Base-by-base conservation (phyloP, 2,888 invertebrate species). In the Plagiodera versicolora region DNA sequence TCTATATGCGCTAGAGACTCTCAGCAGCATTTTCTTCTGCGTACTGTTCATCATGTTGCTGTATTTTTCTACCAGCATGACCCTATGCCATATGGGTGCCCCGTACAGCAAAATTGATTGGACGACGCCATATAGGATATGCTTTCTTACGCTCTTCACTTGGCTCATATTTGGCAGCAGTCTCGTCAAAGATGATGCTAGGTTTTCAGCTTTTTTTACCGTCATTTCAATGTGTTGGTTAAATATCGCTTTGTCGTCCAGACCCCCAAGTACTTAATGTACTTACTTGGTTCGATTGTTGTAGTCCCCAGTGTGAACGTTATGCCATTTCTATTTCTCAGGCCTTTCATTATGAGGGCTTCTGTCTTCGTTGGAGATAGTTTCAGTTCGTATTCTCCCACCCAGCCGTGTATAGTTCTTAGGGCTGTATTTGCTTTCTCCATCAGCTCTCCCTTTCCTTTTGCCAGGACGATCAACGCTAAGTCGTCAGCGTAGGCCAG, bases 21-120 rank as follows among this genome's bases (percentile, higher is more conserved):
- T 44, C 19, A 57, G 35, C 2, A 61, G 55, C 28, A 50, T 46
- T 20, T 35, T 32, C 19, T 61, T 45, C 32, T 63, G 61, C 5
- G 20, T n/a, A 1, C 24, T 48, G n/a, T 35, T 14, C 35, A 61
- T 11, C 51, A 30, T 30, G 11, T 56, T 35, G n/a, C 19, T 11
- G 30, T 64, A 46, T 24, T 44, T 57, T 19, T 60, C 14, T 1
- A 54, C 35, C 24, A 16, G 48, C 30, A 63, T 19, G 14, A 46
- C 49, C 18, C 18, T 9, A 1, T 32, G 10, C 65, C 65, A 66
- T 11, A 65, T 55, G 10, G 49, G 53, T 11, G 56, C 60, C 1
- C 47, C 63, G 50, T 63, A 63, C 56, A 63, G 30, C 6, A 63
- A 14, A 17, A 18, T 20, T 17, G 56, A 61, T 24, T 51, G 44